Evolutionary conservation across 53 echinoderm and acorn worm genomes (phyloP), one percentile per base, ranked within the genome.

Genomic region (Echinarachnius parma): DNA sequence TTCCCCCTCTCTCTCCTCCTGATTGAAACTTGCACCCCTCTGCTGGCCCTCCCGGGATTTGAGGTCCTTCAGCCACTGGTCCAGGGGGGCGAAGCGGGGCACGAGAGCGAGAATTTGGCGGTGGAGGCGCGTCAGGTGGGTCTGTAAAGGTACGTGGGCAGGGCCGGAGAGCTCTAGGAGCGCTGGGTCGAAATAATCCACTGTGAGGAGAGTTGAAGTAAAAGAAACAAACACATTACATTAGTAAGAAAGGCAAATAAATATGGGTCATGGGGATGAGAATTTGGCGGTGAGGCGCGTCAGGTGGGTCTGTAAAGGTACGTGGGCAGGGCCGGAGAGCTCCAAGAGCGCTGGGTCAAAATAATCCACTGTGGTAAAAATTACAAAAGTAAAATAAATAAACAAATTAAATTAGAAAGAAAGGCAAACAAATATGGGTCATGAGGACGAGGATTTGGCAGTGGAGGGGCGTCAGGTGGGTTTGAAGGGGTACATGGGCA

Each of bases 91-190:
- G 80, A 80, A 98, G 7, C 91, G 59, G 0, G 92, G 98, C 10
- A 98, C 86, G 62, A 98, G 78, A 31, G 98, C 91, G 26, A 98
- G 76, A 34, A 98, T 72, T 78, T 98, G 92, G 4, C 98, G 88
- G 45, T 98, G 98, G 61, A 98, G 82, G 15, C 98, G 85, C 29
- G 84, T 91, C 31, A 98, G 59, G 36, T 98, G 98, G 33, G 92
- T 85, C 88, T 92, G 91, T 16, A 91, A 42, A 24, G 88, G 88
- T 27, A 92, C 61, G 53, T 83, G 83, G 36, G 82, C 53, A 23
- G 82, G 75, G 39, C 77, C 81, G 2, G 76, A 48, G 9, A 39
- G 58, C 13, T 84, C 79, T 20, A 57, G 28, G 1, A 82, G 79
- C 13, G 80, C 25, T 3, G 81, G 81, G 56, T 90, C 94, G 45